These are phyloP conservation scores for Gopherus evgoodei DNA, from an alignment of 2,113 vertebrate species.

Conservation along the genomic window DNA sequence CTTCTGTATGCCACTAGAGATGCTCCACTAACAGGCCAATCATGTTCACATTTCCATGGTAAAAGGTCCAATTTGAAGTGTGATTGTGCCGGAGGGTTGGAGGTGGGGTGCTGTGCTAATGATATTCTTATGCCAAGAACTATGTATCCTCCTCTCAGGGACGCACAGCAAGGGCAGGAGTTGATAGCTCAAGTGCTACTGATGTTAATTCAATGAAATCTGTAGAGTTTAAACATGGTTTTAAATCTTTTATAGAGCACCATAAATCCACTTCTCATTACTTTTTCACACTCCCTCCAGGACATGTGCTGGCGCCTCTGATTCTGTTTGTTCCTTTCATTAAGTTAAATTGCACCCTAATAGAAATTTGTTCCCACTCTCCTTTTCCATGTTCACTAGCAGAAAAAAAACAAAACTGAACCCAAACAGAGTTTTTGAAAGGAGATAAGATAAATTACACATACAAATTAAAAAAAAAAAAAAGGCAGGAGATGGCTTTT, in stretches of 20 bases:
- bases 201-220: neutral
- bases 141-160: neutral
- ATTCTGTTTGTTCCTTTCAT: conserved; percentile 28
- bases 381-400: fast-evolving
- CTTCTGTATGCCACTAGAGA: fast-evolving
- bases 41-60: fast-evolving
- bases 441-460: conserved; percentile 47
- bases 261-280: neutral
- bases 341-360: conserved; percentile 22
- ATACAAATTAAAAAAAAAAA: neutral
- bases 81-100: neutral
- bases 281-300: conserved; percentile 12
- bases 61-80: neutral
- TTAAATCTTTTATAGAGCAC: conserved; percentile 33
- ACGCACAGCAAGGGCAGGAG: neutral
- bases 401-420: neutral
- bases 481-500: neutral
- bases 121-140: neutral
- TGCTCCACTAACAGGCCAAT: neutral
- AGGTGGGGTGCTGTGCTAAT: conserved; percentile 5
- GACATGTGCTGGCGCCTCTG: neutral
- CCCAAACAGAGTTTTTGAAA: conserved; percentile 22
- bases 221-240: conserved; percentile 10
- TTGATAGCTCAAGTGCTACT: neutral
- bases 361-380: neutral